These are phyloP conservation scores for Recurvirostra avosetta DNA, from an alignment of 2,113 vertebrate genomes.

Conservation along the genomic window DNA sequence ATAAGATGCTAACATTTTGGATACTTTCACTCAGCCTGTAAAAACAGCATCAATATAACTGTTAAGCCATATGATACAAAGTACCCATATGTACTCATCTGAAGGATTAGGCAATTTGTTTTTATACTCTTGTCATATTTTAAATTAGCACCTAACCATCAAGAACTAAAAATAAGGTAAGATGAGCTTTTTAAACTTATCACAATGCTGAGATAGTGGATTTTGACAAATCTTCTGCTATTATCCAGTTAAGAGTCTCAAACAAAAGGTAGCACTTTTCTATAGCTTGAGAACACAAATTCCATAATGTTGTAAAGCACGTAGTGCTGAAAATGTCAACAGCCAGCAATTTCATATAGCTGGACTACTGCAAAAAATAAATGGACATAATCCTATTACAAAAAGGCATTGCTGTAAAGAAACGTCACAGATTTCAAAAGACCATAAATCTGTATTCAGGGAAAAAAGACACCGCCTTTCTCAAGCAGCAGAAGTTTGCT, in stretches of 20 bases:
- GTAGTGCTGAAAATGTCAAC: not conserved
- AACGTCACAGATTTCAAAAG: not conserved
- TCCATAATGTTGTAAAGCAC: not conserved
- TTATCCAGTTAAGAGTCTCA: not conserved
- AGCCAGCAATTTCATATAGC: not conserved
- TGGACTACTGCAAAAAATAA: not conserved
- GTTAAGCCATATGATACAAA: not conserved
- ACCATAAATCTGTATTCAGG: not conserved
- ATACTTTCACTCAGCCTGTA: not conserved
- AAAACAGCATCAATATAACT: not conserved
- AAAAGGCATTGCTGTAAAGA: not conserved
- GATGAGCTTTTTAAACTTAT: not conserved
- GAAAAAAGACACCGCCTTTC: not conserved
- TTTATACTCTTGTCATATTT: not conserved
- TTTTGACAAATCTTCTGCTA: not conserved
- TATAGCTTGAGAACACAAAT: not conserved
- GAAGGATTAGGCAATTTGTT: not conserved
- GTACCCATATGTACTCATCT: not conserved
- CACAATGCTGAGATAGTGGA: not conserved
- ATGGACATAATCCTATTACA: not conserved
- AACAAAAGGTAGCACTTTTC: not conserved
- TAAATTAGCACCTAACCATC: not conserved
- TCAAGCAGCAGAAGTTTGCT: not conserved
- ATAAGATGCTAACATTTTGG: not conserved
- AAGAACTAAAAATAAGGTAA: not conserved